A percentile compares a stretch with the other conserved stretches of the same genome.
These are phyloP conservation scores for Dorcus hopei DNA, from an alignment of 2,888 invertebrate species.

Conservation along the genomic window DNA sequence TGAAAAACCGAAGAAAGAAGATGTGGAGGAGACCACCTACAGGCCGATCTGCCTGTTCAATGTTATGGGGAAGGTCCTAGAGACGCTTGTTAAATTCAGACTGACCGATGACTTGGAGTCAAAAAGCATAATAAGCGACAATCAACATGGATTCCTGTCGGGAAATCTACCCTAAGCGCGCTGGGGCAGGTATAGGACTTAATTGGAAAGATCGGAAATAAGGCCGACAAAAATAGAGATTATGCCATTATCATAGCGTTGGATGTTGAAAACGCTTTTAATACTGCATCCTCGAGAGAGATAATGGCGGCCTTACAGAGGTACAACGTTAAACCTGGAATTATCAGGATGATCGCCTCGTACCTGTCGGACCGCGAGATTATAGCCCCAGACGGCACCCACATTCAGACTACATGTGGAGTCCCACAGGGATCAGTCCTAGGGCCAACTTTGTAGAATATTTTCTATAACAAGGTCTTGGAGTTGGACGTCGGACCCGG, in stretches of 20 bases:
- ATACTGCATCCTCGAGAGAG: constrained; percentile 1
- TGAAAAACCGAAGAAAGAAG: constrained; percentile 4
- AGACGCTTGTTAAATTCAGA: not conserved
- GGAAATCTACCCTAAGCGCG: constrained; percentile 9
- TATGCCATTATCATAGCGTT: constrained; percentile 8
- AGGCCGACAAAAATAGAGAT: not conserved
- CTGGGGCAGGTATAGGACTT: not conserved
- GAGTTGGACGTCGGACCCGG: constrained; percentile 2
- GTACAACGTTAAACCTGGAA: not conserved
- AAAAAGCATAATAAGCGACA: not conserved
- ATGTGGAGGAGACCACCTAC: constrained; percentile 1
- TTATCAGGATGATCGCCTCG: not conserved
- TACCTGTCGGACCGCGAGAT: not conserved
- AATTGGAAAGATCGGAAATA: not conserved
- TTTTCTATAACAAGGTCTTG: not conserved
- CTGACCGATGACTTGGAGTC: too few species aligned
- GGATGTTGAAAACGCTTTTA: constrained; percentile 15
- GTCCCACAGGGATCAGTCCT: constrained; percentile 4
- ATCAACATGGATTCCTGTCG: constrained; percentile 5
- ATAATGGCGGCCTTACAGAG: not conserved
- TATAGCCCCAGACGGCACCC: not conserved
- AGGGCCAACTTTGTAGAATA: not conserved
- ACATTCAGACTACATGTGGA: not conserved
- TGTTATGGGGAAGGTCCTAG: constrained; percentile 15
- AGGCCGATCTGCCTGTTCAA: constrained; percentile 14